These are phyloP conservation scores for Gorsachius goisagi DNA, from an alignment of 2,113 vertebrate genomes.

Conservation along the genomic window DNA sequence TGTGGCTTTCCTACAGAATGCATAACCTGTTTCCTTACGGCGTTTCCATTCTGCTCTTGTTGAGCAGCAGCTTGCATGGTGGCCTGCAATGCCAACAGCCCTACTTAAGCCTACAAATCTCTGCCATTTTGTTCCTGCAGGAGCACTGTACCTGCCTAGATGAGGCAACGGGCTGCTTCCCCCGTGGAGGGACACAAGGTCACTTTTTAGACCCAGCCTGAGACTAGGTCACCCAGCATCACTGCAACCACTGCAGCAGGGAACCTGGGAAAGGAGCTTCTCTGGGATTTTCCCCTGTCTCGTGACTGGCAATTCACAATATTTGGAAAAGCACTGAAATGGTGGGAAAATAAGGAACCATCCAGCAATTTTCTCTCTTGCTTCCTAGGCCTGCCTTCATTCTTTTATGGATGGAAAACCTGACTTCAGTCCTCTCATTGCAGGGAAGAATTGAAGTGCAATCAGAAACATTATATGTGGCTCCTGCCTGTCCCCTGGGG, in stretches of 20 bases:
- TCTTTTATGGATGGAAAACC: background rate
- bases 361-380: background rate
- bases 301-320: background rate
- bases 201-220: background rate
- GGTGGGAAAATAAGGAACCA: background rate
- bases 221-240: background rate
- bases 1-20: background rate
- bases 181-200: background rate
- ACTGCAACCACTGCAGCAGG: background rate
- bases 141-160: background rate
- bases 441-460: background rate
- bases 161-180: rapidly evolving
- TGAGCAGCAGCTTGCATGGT: background rate
- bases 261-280: background rate
- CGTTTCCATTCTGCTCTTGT: background rate
- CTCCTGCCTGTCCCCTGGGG: background rate
- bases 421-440: background rate
- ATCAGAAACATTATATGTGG: background rate
- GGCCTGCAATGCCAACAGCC: background rate
- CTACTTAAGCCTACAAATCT: background rate
- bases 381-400: background rate
- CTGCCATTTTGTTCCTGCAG: background rate
- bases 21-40: background rate
- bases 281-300: background rate
- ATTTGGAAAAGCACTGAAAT: background rate